Base-by-base conservation (phyloP, 37 sponge, comb jelly and placozoan genomes). In the Beroe forskalii region DNA sequence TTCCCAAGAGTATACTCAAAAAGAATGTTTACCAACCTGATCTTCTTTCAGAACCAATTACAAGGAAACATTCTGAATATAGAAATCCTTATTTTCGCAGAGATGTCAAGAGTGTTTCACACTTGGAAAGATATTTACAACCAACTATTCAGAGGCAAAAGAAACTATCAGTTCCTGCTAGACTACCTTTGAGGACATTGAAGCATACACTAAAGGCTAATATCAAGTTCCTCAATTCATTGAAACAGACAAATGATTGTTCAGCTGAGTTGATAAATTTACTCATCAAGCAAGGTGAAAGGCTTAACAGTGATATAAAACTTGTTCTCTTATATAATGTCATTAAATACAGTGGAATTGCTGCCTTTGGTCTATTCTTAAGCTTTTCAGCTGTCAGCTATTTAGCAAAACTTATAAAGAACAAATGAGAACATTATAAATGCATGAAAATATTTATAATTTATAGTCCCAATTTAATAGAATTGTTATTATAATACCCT, bases 31-130 rank as follows among this genome's bases (percentile, higher is more conserved):
- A 69, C 32, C 37, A 69, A 36, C 32, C 39, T 19, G 72, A 32
- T 31, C 37, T 36, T 2, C 4, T 36, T 1, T 69, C 72, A 32
- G 72, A 69, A 17, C 72, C 72, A 35, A 69, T n/a, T n/a, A n/a
- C n/a, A n/a, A n/a, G 72, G 19, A 69, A 32, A 69, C 39, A 69
- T 17, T 32, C 72, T 19, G 38, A 14, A 2, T 27, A 32, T 9
- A 27, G 33, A 69, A 69, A 35, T 36, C 72, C 27, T 12, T 69
- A 22, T 63, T 63, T 36, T 69, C 33, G 72, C 32, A 27, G 72
- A 14, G 72, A 33, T 33, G 32, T 69, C 9, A 69, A 69, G 32
- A 69, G 72, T 69, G 72, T 69, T 35, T 69, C 72, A 32, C 35
- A 69, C 19, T 2, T 69, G 2, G 55, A 48, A 6, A 48, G 55